Evolutionary conservation across 1,140 invertebrate species (phyloP).

Genomic region (Bombyx mandarina): DNA sequence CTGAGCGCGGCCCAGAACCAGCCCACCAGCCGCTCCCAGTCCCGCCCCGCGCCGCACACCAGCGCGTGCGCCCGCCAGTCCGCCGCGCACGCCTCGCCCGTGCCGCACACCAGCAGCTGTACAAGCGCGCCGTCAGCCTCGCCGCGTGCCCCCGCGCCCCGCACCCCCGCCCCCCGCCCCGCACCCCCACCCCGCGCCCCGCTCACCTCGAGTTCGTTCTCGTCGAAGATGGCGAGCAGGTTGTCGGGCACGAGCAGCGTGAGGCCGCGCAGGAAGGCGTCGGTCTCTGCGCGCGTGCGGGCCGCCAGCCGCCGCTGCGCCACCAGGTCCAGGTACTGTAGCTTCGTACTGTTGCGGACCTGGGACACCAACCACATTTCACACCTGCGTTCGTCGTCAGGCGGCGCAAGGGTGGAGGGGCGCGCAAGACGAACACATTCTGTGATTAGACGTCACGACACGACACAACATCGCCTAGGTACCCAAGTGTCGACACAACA

Average conservation of each 20-base stretch:
- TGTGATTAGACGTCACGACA: no score
- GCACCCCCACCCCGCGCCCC: neutral
- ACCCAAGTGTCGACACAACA: no score
- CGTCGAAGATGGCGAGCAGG: conserved; percentile 94
- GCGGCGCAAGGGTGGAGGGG: neutral
- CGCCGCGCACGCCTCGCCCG: conserved; percentile 91
- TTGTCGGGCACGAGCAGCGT: conserved; percentile 94
- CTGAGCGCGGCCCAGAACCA: conserved; percentile 97
- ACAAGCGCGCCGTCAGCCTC: neutral
- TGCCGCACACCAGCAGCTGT: conserved; percentile 91
- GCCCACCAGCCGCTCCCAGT: conserved; percentile 87
- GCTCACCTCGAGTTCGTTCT: conserved; percentile 93
- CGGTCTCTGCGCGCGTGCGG: conserved; percentile 86
- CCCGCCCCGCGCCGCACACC: conserved; percentile 85
- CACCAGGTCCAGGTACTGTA: conserved; percentile 89
- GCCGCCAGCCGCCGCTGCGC: conserved; percentile 90
- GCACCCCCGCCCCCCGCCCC: neutral
- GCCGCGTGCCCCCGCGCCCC: neutral
- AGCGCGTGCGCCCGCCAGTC: conserved; percentile 92
- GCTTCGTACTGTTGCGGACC: conserved; percentile 85
- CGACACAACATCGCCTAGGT: no score
- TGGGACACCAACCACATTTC: conserved; percentile 19
- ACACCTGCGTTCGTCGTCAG: neutral
- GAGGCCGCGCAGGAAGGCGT: conserved; percentile 90
- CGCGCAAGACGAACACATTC: no score